Percentiles rank a stretch among this genome's conserved stretches.
phyloP scores from a whole-genome alignment of 2,888 invertebrate genomes.

The Linnaemya vulpina region DNA sequence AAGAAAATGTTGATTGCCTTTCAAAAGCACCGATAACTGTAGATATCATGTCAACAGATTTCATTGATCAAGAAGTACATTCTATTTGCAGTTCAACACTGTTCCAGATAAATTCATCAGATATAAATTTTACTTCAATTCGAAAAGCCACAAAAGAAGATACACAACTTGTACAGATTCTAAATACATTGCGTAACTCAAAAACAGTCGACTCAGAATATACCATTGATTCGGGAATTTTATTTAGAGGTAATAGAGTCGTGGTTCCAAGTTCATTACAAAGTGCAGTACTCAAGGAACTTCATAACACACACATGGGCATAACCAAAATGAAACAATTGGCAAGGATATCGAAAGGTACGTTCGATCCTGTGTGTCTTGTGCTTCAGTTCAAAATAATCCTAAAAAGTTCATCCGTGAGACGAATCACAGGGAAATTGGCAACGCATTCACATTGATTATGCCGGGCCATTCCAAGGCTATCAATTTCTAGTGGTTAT shows the following conservation, averaged over 20 bases:
- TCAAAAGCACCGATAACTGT: neutral
- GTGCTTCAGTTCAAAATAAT: neutral
- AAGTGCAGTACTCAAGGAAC: constrained; percentile 6
- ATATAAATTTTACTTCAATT: neutral
- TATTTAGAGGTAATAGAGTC: constrained; percentile 70
- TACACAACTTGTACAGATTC: too few relatives aligned
- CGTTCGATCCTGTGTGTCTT: neutral
- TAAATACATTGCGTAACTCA: constrained; percentile 27
- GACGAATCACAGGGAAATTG: constrained; percentile 12
- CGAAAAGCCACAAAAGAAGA: constrained; percentile 47
- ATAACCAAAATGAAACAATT: too few relatives aligned
- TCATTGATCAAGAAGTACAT: constrained; percentile 49
- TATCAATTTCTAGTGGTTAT: constrained; percentile 2
- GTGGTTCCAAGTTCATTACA: constrained; percentile 66
- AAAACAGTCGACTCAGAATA: constrained; percentile 34
- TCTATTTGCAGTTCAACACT: constrained; percentile 10
- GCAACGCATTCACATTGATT: constrained; percentile 13
- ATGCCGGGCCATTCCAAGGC: neutral
- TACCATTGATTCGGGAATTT: constrained; percentile 60
- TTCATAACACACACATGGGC: constrained; percentile 14
- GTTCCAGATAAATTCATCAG: neutral
- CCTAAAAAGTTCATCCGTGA: constrained; percentile 2
- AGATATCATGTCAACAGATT: too few relatives aligned
- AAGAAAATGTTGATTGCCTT: neutral
- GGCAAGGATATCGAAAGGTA: constrained; percentile 33